A percentile compares a stretch with the other conserved stretches of the same genome.
These are phyloP conservation scores for Dipodomys ordii DNA, from an alignment of 2,113 vertebrate genomes.

Conservation along the genomic window DNA sequence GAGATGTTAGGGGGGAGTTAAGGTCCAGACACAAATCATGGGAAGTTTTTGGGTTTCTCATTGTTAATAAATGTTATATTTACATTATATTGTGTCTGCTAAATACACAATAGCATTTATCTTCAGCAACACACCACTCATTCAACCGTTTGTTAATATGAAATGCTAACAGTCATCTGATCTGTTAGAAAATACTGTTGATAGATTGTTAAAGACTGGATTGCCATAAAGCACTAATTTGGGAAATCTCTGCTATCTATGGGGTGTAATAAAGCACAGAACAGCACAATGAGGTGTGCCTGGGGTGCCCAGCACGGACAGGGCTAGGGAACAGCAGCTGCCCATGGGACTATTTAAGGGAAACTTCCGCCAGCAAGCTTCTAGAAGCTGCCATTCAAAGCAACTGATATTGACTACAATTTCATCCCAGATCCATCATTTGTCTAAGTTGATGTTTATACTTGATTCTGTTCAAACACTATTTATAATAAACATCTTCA, in stretches of 20 bases:
- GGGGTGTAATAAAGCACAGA: neutral
- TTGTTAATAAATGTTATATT: neutral
- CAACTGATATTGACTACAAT: neutral
- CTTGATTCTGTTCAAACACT: neutral
- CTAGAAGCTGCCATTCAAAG: neutral
- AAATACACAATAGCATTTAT: neutral
- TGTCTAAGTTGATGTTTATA: neutral
- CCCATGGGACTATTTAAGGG: neutral
- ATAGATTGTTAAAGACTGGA: neutral
- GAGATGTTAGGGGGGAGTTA: neutral
- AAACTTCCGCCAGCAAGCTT: neutral
- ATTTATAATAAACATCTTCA: neutral
- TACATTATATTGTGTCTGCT: neutral
- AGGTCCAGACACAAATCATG: neutral
- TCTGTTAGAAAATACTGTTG: neutral
- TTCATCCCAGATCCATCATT: conserved; percentile 53
- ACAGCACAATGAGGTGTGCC: neutral
- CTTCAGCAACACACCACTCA: neutral
- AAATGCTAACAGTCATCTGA: neutral
- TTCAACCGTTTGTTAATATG: neutral
- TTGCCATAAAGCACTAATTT: too few relatives aligned
- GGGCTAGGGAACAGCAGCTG: neutral
- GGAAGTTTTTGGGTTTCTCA: neutral
- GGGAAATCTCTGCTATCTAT: neutral
- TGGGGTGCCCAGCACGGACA: fast-evolving